phyloP scores from a whole-genome alignment of 1,140 invertebrate genomes.

The Megathymus violae region DNA sequence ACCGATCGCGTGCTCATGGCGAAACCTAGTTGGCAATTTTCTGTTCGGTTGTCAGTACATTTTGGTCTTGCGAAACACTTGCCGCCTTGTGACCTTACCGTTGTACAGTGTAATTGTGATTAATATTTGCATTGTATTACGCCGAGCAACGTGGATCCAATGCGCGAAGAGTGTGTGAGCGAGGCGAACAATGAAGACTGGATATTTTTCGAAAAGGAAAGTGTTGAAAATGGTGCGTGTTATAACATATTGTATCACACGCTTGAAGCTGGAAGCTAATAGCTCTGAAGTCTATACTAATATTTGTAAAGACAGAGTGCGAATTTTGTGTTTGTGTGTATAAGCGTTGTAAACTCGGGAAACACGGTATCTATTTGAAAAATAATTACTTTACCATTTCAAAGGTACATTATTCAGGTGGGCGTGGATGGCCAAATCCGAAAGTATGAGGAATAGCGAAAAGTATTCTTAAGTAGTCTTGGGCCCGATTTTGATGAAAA shows the following conservation, averaged over 20 bases:
- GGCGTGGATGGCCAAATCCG: no score
- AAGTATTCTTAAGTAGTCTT: no score
- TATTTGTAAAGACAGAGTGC: no score
- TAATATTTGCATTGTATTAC: constrained; percentile 35
- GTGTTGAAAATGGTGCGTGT: constrained; percentile 65
- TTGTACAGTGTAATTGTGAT: constrained; percentile 36
- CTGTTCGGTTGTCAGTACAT: constrained; percentile 64
- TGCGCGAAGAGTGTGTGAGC: constrained; percentile 34
- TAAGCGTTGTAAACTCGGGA: no score
- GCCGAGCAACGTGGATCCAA: constrained; percentile 26
- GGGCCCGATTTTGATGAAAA: no score
- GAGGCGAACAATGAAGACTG: constrained; percentile 57
- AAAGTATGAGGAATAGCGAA: no score
- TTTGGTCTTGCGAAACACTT: constrained; percentile 63
- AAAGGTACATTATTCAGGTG: no score
- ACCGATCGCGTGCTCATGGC: constrained; percentile 70
- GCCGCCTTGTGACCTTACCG: constrained; percentile 47
- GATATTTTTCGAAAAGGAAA: constrained; percentile 64
- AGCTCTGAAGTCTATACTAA: not conserved
- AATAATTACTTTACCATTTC: no score
- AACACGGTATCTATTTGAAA: no score
- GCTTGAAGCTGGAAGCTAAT: not conserved
- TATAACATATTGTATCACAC: constrained; percentile 24
- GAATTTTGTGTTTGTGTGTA: no score
- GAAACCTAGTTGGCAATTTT: constrained; percentile 65